A percentile compares a stretch with the other conserved stretches of the same genome.
Evolutionary conservation across 2,113 vertebrate genomes (phyloP).

Genomic region (Channa maculata): DNA sequence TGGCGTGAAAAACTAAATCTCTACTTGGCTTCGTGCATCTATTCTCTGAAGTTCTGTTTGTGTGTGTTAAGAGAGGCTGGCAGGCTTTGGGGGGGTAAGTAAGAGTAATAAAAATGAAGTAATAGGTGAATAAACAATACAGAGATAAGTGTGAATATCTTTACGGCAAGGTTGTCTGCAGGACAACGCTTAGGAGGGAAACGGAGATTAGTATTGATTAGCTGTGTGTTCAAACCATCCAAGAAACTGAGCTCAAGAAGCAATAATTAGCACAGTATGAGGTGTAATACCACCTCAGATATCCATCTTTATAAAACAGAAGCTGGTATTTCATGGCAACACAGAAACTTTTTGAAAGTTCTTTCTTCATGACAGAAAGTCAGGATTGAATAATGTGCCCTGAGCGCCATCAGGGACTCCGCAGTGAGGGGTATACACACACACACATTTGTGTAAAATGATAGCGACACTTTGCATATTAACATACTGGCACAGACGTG

Average conservation of each 20-base stretch:
- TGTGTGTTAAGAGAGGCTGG: not conserved
- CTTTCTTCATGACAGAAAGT: conserved; percentile 20
- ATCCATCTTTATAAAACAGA: conserved; percentile 28
- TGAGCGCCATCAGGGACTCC: not conserved
- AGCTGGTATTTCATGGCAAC: conserved; percentile 8
- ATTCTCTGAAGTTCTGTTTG: conserved; percentile 35
- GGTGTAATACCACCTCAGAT: not conserved
- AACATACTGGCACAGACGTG: conserved; percentile 4
- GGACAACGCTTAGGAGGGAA: not conserved
- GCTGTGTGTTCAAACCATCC: conserved; percentile 16
- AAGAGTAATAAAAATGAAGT: conserved; percentile 37
- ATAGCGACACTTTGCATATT: conserved; percentile 30
- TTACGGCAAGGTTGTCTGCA: conserved; percentile 23
- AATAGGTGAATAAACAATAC: conserved; percentile 29
- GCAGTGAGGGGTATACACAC: not conserved
- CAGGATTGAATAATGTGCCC: conserved; percentile 3
- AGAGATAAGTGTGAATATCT: conserved; percentile 32
- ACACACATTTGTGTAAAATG: not conserved
- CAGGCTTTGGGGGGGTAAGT: conserved; percentile 9
- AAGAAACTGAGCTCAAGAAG: conserved; percentile 31
- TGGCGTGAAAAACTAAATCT: conserved; percentile 5
- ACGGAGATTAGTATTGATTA: conserved; percentile 48
- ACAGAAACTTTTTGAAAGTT: conserved; percentile 28
- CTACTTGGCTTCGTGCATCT: conserved; percentile 39
- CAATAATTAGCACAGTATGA: conserved; percentile 29